A percentile compares a stretch with the other conserved stretches of the same genome.
These are phyloP conservation scores for Sinocyclocheilus grahami DNA, from an alignment of 2,113 vertebrate species.

Conservation along the genomic window DNA sequence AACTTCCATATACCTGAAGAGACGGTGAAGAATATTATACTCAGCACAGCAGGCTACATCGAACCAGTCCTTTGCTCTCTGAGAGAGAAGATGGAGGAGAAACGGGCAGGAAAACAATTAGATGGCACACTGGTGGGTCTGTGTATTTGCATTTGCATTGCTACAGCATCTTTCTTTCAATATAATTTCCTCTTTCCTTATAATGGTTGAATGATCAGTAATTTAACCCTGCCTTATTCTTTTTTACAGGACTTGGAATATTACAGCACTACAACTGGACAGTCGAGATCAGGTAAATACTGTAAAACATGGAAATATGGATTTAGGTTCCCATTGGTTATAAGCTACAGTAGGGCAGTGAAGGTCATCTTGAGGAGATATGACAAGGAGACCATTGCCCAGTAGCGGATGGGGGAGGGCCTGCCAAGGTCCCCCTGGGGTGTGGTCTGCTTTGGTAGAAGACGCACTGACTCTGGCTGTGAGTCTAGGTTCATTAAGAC, in stretches of 20 bases:
- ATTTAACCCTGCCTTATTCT: not conserved
- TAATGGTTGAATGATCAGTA: not conserved
- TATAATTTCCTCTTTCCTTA: not conserved
- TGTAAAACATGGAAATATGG: not conserved
- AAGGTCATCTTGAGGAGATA: not conserved
- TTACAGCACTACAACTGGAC: conserved; percentile 55
- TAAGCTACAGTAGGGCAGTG: not conserved
- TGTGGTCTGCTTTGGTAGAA: not conserved
- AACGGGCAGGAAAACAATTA: conserved; percentile 52
- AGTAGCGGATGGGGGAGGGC: not conserved
- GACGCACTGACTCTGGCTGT: not conserved
- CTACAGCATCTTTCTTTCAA: not conserved
- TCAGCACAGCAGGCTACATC: conserved; percentile 68
- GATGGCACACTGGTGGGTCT: conserved; percentile 60
- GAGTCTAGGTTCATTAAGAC: not conserved
- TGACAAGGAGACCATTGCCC: not conserved
- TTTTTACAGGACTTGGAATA: conserved; percentile 62
- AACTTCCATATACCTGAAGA: conserved; percentile 74
- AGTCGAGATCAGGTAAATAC: conserved; percentile 54
- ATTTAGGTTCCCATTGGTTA: not conserved
- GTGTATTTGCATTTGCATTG: not conserved
- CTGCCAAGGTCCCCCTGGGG: not conserved
- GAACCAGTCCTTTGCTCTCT: conserved; percentile 71
- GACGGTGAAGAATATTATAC: conserved; percentile 69
- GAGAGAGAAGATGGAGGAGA: conserved; percentile 71